A percentile compares a stretch with the other conserved stretches of the same genome.
phyloP scores from a whole-genome alignment of 2,113 vertebrate genomes.

The Oostethus manadensis region DNA sequence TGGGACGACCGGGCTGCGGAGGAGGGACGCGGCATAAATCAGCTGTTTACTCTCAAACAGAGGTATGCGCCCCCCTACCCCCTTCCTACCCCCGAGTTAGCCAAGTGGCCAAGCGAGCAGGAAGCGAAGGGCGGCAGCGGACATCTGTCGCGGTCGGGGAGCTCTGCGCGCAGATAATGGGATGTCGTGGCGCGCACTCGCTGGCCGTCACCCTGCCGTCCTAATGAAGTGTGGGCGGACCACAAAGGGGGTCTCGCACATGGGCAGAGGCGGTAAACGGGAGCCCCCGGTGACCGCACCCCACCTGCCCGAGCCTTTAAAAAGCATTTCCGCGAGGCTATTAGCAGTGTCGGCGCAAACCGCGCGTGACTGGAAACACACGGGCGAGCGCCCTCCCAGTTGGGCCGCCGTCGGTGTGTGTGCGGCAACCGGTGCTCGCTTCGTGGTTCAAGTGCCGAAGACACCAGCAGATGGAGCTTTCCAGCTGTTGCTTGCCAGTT shows the following conservation, averaged over 20 bases:
- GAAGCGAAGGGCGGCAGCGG: conserved; percentile 76
- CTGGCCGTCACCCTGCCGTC: conserved; percentile 98
- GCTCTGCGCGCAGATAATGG: conserved; percentile 98
- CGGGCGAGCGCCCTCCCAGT: conserved; percentile 41
- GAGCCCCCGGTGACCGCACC: conserved; percentile 78
- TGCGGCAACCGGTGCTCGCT: conserved; percentile 50
- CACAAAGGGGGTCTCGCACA: conserved; percentile 85
- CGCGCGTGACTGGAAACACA: conserved; percentile 57
- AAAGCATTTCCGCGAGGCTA: conserved; percentile 25
- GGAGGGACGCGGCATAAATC: conserved; percentile 29
- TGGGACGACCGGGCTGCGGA: conserved; percentile 14
- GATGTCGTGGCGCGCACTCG: conserved; percentile 96
- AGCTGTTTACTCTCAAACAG: conserved; percentile 47
- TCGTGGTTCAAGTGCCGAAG: conserved; percentile 43
- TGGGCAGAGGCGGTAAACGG: conserved; percentile 87
- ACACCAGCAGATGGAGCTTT: conserved; percentile 28
- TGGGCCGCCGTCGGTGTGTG: conserved; percentile 55
- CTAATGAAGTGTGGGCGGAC: conserved; percentile 99
- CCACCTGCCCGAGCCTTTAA: conserved; percentile 86
- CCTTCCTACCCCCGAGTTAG: conserved; percentile 14
- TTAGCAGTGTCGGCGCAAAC: conserved; percentile 73
- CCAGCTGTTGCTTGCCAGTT: too few relatives aligned
- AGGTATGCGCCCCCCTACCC: conserved; percentile 24
- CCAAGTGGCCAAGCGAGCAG: conserved; percentile 76
- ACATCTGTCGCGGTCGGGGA: conserved; percentile 99